phyloP scores from a whole-genome alignment of 1,140 invertebrate genomes.

The Atta cephalotes region DNA sequence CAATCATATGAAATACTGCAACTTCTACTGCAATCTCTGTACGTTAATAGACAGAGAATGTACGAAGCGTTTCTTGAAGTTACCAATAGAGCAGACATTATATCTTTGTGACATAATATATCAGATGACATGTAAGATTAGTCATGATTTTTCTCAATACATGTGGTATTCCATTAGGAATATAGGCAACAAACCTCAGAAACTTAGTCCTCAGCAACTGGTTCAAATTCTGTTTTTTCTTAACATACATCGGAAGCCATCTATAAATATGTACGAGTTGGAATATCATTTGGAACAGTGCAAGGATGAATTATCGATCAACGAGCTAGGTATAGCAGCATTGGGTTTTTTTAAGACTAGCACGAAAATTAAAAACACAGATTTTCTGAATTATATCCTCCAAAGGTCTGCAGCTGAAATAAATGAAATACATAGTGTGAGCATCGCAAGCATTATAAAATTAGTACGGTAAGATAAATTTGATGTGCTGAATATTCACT shows the following conservation, averaged over 20 bases:
- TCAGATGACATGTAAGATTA: background rate
- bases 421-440: conserved; percentile 85
- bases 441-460: conserved; percentile 87
- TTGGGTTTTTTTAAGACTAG: conserved; percentile 89
- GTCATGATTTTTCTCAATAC: conserved; percentile 78
- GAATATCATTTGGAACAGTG: conserved; percentile 85
- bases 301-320: conserved; percentile 84
- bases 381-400: conserved; percentile 84
- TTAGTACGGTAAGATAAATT: conserved; percentile 78
- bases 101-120: conserved; percentile 44
- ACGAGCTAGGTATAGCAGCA: conserved; percentile 87
- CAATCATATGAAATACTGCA: rapidly evolving
- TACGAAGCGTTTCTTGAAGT: background rate
- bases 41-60: background rate
- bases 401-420: conserved; percentile 79
- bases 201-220: conserved; percentile 85
- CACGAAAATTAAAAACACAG: conserved; percentile 84
- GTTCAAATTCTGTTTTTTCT: conserved; percentile 87
- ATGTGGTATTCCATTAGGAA: conserved; percentile 84
- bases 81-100: background rate
- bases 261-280: conserved; percentile 87
- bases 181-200: conserved; percentile 82
- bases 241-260: conserved; percentile 82
- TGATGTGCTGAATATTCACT: background rate
- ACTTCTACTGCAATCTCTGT: background rate